Percentiles rank a stretch among this genome's conserved stretches.
Evolutionary conservation across 2,797 vertebrate species (phyloP).

Genomic region (Eleutherodactylus coqui): DNA sequence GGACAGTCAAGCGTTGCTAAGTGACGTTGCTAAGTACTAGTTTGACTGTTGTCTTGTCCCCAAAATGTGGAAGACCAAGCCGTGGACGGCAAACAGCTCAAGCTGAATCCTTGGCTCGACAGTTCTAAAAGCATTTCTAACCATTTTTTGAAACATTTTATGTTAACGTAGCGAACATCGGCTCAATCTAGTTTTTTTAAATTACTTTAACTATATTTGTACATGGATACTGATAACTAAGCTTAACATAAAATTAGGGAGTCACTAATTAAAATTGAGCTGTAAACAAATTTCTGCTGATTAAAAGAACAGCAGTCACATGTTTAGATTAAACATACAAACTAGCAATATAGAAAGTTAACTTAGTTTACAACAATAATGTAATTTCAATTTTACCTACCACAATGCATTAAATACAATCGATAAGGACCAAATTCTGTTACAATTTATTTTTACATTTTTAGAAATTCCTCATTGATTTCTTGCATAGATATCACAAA

Average conservation of each 20-base stretch:
- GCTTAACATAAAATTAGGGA: not conserved
- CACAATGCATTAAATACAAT: not conserved
- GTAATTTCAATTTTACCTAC: not conserved
- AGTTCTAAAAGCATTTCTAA: too few relatives aligned
- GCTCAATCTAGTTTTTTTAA: too few relatives aligned
- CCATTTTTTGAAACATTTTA: too few relatives aligned
- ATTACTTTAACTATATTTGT: not conserved
- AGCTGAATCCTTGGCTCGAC: too few relatives aligned
- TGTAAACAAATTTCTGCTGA: not conserved
- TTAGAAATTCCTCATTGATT: not conserved
- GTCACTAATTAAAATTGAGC: not conserved
- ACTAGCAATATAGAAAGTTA: not conserved
- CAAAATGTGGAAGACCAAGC: too few relatives aligned
- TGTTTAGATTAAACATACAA: not conserved
- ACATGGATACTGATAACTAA: not conserved
- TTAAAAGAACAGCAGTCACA: not conserved
- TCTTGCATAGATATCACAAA: slow-evolving; percentile 16
- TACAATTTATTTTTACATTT: not conserved
- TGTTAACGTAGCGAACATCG: too few relatives aligned
- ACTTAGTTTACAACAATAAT: not conserved
- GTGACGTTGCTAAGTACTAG: too few relatives aligned
- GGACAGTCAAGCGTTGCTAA: too few relatives aligned
- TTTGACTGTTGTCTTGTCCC: too few relatives aligned
- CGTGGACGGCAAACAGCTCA: too few relatives aligned
- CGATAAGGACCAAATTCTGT: not conserved